Conservation (phyloP, 2,888 invertebrate species). For the Julus scandinavius region DNA sequence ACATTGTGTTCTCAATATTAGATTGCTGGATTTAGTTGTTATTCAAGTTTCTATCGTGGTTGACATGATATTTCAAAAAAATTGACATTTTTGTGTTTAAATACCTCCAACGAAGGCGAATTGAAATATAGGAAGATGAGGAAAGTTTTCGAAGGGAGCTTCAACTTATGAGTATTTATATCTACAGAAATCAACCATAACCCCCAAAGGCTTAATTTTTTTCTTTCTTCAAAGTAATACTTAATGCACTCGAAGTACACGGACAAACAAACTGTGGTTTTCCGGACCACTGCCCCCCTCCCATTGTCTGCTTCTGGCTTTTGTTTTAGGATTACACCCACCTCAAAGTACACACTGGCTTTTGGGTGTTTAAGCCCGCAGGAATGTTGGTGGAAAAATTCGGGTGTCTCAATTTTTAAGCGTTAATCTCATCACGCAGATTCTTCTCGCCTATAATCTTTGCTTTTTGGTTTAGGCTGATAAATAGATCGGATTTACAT, state of each 20-base stretch:
- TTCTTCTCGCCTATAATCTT: neutral
- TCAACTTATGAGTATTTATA: too few species aligned
- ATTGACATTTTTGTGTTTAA: too few species aligned
- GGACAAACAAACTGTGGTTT: slow-evolving; percentile 18
- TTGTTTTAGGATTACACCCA: slow-evolving; percentile 25
- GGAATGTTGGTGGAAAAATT: slow-evolving; percentile 33
- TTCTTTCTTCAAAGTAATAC: neutral
- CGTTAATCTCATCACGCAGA: slow-evolving; percentile 33
- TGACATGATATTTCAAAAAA: too few species aligned
- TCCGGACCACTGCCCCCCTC: slow-evolving; percentile 11
- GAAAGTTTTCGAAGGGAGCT: neutral
- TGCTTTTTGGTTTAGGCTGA: neutral
- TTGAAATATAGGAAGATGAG: too few species aligned
- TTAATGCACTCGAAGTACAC: neutral
- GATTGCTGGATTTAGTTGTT: too few species aligned
- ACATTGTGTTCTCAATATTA: too few species aligned
- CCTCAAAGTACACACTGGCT: slow-evolving; percentile 5
- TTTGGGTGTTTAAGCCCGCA: neutral
- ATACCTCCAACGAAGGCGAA: too few species aligned
- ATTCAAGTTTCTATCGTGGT: too few species aligned
- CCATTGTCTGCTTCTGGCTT: slow-evolving; percentile 33
- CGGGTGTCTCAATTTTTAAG: slow-evolving; percentile 27
- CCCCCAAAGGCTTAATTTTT: neutral
- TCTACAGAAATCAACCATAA: neutral
- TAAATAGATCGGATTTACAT: slow-evolving; percentile 1